Evolutionary conservation across 1,140 invertebrate genomes (phyloP), one percentile per base, ranked within the genome.

Genomic region (Drosophila bipectinata): DNA sequence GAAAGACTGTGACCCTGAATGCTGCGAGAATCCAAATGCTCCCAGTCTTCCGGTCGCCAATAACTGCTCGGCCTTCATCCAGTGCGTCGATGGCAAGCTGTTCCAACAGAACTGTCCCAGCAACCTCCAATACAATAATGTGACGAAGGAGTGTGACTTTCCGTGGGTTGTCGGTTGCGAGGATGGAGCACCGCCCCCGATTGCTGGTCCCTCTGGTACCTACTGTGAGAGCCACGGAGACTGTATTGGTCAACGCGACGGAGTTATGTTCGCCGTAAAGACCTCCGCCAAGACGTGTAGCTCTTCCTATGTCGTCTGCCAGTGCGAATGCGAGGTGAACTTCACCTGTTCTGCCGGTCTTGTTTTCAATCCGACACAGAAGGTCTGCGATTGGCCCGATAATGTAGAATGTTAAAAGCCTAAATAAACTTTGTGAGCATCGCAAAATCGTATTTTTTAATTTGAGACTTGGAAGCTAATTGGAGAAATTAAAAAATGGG

Each of bases 171-270:
- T 82, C 3, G 2, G 21, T 0, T 87, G 82, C 44, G 67, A 87
- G 1, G 81, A 85, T 61, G 81, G 82, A 6, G 47, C 53, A 14
- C 21, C 24, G 4, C 79, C 83, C 15, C 79, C 83, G 3, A 67
- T 53, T 2, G 79, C 83, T 6, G 83, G 83, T 18, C 83, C 83
- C n/a, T 88, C 83, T 4, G 83, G 83, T 21, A 88, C 79, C 1
- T 69, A 57, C 4, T 88, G 83, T 24, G 79, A 64, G 32, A 77
- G 68, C 47, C 26, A 53, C 0, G 83, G 83, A 8, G 21, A 34
- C 2, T 88, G 83, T 15, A 63, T 79, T 8, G 54, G 58, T 3
- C 1, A 68, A 15, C 26, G 1, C 0, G 83, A 88, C 14, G 83
- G 83, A 3, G 9, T 45, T 2, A 58, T 63, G 54, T 30, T 79